Base-by-base conservation (phyloP, 2,888 invertebrate genomes). In the Epirrhoe alternata region DNA sequence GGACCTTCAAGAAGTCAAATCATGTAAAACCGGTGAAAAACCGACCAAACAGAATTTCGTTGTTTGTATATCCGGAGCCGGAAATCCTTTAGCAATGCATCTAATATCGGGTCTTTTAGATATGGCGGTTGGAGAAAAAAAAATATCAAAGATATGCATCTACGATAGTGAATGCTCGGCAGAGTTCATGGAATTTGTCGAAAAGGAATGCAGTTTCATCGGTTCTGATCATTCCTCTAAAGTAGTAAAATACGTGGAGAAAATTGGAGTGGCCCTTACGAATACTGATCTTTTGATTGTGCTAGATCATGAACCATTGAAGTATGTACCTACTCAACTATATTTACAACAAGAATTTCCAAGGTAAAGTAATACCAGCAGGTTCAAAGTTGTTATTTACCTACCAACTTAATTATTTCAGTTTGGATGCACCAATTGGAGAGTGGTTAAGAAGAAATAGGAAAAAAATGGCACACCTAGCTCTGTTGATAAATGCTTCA, bases 231-330 rank as follows among this genome's bases (percentile, higher is more conserved):
- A 81, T 69, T 76, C 86, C 6, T 76, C 79, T 30, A 90, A 82
- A 80, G 81, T 88, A 14, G 87, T 92, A 0, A 87, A 86, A 81
- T 81, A 87, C 63, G 83, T 93, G 10, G 80, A 87, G 1, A 90
- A 85, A 79, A 79, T 94, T 73, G 89, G 93, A 17, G 78, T 88
- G 17, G 94, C 90, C 16, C 80, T 95, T 5, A 83, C 86, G 7
- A 78, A 89, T 64, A 88, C 92, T 16, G 94, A 95, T 79, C 77
- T 95, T 64, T 76, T 95, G 8, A 93, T 95, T 59, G 78, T 94
- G 56, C 73, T 94, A 55, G 94, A 94, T 72, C 90, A 94, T 78
- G 85, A 81, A 47, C 86, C 87, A 35, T 88, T 86, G 67, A 69
- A 83, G 89, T 91, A 81, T 83, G 85, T 53, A 47, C n/a, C 42